Evolutionary conservation across 2,113 vertebrate species (phyloP), one percentile per base, ranked within the genome.

Genomic region (Reinhardtius hippoglossoides): DNA sequence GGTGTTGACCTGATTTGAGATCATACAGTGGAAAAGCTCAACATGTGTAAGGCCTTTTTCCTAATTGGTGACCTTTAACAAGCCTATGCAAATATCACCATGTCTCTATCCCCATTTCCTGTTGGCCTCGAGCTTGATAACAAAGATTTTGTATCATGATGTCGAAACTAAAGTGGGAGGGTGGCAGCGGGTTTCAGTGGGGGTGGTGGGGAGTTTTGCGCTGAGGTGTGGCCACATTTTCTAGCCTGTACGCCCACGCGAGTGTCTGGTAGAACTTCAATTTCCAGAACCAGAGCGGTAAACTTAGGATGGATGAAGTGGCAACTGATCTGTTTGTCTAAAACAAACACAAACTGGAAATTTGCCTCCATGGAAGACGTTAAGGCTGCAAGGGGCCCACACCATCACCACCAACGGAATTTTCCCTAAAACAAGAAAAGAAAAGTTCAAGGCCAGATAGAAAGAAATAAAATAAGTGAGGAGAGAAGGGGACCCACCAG

Each of bases 381-480:
- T 79, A 81, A 69, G 82, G 87, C 87, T 88, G 78, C 81, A 16
- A 78, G 87, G 87, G 87, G 86, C 74, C 56, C 75, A 64, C 71
- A 78, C 67, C 71, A 66, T 85, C 52, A 78, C 85, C 75, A 82
- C 84, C 79, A 76, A 87, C 60, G 62, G 88, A 93, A 92, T 90
- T 92, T 93, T 94, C 93, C 92, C 16, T 92, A 91, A 92, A 93
- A 92, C 89, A 90, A 92, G 88, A 91, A 86, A 88, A 83, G 82
- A 89, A 74, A 76, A 87, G 85, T 12, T 50, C 31, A 88, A 83
- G 82, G 83, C 88, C 85, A 88, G 86, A 91, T 85, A 91, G 92
- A 87, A 85, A 86, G 89, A 89, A 90, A 92, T 82, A 83, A 92
- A 91, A 91, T 31, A 57, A 89, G 86, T 62, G 68, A 81, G 82